phyloP scores from a whole-genome alignment of 2,113 vertebrate genomes.

The Loxodonta africana region DNA sequence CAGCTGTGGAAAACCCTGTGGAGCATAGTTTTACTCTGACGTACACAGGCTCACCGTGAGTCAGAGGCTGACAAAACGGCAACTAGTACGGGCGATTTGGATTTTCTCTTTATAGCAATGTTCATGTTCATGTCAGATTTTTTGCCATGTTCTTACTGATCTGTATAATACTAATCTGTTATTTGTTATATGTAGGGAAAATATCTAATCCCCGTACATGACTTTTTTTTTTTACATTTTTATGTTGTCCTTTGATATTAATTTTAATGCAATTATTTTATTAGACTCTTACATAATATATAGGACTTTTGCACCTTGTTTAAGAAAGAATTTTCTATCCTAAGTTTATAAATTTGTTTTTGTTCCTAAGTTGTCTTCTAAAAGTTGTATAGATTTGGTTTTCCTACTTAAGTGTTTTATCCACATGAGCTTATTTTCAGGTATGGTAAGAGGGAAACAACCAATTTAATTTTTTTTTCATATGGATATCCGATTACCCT shows the following conservation, averaged over 20 bases:
- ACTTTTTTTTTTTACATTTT: no score
- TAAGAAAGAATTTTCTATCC: background rate
- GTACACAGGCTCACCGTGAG: no score
- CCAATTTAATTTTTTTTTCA: background rate
- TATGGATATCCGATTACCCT: background rate
- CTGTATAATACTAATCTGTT: background rate
- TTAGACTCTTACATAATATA: background rate
- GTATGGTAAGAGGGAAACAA: background rate
- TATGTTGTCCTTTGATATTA: no score
- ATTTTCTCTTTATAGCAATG: conserved; percentile 3
- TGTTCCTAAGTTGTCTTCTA: background rate
- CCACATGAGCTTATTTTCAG: background rate
- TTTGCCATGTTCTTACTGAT: background rate
- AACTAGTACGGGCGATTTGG: no score
- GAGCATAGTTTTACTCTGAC: no score
- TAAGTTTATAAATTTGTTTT: background rate
- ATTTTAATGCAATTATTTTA: background rate
- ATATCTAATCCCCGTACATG: background rate
- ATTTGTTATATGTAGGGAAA: background rate
- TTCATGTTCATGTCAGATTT: background rate
- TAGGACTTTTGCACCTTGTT: background rate
- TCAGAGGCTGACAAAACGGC: no score
- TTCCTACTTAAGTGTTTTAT: background rate
- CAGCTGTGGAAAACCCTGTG: no score
- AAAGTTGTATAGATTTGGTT: background rate